Evolutionary conservation across 1,140 invertebrate genomes (phyloP).

Genomic region (Mamestra configurata): DNA sequence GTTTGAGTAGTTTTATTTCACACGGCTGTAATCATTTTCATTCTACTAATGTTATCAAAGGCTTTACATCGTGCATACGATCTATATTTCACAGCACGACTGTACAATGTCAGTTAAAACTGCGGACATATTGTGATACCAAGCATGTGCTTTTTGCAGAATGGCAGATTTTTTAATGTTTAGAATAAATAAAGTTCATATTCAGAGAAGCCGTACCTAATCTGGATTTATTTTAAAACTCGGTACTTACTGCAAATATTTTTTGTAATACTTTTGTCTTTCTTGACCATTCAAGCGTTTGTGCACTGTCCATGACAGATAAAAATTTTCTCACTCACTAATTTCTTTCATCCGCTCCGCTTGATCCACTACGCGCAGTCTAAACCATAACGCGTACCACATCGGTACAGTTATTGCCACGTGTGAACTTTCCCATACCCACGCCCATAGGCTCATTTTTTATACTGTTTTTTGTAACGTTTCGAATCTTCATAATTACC

Average conservation of each 20-base stretch:
- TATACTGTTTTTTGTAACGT: conserved; percentile 74
- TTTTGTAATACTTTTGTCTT: too few relatives aligned
- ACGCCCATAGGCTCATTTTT: conserved; percentile 74
- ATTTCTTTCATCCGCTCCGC: conserved; percentile 31
- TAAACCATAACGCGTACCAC: conserved; percentile 40
- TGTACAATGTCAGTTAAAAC: conserved; percentile 43
- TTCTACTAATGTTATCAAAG: conserved; percentile 41
- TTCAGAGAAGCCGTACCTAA: too few relatives aligned
- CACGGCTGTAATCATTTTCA: conserved; percentile 36
- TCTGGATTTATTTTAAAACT: too few relatives aligned
- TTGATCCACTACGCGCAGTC: background rate
- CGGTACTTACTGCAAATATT: too few relatives aligned
- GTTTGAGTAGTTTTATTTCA: conserved; percentile 6
- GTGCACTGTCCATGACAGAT: too few relatives aligned
- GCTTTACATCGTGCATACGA: conserved; percentile 29
- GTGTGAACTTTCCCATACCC: conserved; percentile 87
- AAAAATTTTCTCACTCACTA: background rate
- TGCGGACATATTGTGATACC: background rate
- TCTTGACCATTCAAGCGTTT: too few relatives aligned
- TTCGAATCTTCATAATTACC: conserved; percentile 69
- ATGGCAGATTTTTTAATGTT: too few relatives aligned
- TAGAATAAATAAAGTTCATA: too few relatives aligned
- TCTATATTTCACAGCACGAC: conserved; percentile 53
- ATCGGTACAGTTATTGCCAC: conserved; percentile 74
- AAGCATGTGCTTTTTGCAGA: too few relatives aligned